A percentile compares a stretch with the other conserved stretches of the same genome.
These are phyloP conservation scores for Malthinus flaveolus DNA, from an alignment of 2,888 invertebrate species.

Conservation along the genomic window DNA sequence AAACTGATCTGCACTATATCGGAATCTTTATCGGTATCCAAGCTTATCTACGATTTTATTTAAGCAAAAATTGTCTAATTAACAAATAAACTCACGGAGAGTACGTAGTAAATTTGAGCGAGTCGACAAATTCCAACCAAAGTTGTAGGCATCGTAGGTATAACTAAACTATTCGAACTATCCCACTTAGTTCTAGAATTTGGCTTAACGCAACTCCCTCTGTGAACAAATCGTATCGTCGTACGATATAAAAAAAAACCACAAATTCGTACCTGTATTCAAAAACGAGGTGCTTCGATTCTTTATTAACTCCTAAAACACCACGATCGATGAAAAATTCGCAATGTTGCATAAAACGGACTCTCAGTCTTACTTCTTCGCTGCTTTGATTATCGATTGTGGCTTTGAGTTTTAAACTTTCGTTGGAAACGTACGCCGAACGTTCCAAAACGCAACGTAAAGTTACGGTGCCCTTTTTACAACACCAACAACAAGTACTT, in stretches of 20 bases:
- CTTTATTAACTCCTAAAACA: conserved; percentile 72
- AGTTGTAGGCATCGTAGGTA: conserved; percentile 77
- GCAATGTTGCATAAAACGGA: conserved; percentile 63
- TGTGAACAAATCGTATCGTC: conserved; percentile 29
- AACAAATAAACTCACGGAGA: conserved; percentile 60
- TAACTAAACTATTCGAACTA: conserved; percentile 65
- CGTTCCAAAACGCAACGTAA: conserved; percentile 70
- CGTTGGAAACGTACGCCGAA: conserved; percentile 75
- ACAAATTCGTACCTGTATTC: conserved; percentile 60
- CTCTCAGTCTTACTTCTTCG: conserved; percentile 48
- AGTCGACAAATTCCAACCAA: conserved; percentile 71
- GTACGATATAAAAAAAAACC: neutral
- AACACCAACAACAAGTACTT: conserved; percentile 73
- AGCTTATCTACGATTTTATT: conserved; percentile 61
- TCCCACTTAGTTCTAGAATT: conserved; percentile 68
- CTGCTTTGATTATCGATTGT: conserved; percentile 69
- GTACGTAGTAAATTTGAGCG: conserved; percentile 67
- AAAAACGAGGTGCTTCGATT: conserved; percentile 68
- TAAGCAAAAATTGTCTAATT: conserved; percentile 8
- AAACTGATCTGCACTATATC: conserved; percentile 74
- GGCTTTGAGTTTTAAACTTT: conserved; percentile 68
- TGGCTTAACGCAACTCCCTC: conserved; percentile 66
- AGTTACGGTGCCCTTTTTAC: conserved; percentile 68
- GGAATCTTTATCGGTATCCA: conserved; percentile 70
- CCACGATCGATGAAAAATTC: conserved; percentile 77